A percentile compares a stretch with the other conserved stretches of the same genome.
Conservation (phyloP, 2,888 invertebrate genomes). For the Galeruca laticollis region DNA sequence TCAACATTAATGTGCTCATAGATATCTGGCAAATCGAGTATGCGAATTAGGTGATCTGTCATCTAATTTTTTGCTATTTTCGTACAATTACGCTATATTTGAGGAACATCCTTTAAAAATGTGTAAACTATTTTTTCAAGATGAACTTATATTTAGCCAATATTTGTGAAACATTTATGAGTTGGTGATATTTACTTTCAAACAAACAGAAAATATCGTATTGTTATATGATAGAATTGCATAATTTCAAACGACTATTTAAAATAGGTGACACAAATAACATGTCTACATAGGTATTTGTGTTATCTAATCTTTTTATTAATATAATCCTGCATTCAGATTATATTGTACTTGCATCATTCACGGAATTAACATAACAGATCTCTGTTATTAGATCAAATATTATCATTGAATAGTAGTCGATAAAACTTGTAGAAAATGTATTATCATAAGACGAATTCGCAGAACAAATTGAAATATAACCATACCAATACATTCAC, state of each 20-base stretch:
- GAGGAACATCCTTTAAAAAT: no score
- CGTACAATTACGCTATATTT: no score
- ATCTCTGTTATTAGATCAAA: not conserved
- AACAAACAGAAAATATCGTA: not conserved
- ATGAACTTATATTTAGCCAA: not conserved
- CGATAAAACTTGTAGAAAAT: no score
- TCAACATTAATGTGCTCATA: no score
- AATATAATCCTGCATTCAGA: not conserved
- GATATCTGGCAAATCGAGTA: no score
- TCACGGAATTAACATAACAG: not conserved
- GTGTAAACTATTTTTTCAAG: no score
- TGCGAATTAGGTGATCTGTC: no score
- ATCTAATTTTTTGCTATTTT: no score
- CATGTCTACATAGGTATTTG: not conserved
- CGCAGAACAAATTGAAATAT: no score
- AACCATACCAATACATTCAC: no score
- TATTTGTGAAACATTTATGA: not conserved
- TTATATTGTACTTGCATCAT: not conserved
- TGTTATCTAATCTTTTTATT: conserved; percentile 3
- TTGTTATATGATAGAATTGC: not conserved
- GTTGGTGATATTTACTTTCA: no score
- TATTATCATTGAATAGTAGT: not conserved
- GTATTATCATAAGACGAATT: no score
- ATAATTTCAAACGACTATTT: not conserved
- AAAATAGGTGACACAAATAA: not conserved